Evolutionary conservation across 2,797 vertebrate species (phyloP).

Genomic region (Ispidina picta): DNA sequence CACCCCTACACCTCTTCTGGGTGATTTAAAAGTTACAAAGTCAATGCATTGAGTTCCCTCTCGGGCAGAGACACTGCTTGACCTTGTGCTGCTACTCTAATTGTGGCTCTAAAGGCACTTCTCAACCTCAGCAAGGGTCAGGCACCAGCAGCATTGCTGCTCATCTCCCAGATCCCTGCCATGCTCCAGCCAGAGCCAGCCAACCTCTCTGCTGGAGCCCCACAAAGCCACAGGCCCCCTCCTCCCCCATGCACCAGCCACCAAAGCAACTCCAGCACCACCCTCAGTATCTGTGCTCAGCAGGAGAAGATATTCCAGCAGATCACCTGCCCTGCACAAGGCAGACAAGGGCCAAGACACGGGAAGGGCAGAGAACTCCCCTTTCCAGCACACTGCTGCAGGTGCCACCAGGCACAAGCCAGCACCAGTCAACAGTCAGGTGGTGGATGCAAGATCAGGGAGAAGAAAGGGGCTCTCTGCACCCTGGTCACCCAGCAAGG

Average conservation of each 20-base stretch:
- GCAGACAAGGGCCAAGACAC: neutral
- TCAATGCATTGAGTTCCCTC: accelerated
- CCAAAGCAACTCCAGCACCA: conserved; percentile 12
- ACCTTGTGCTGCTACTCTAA: neutral
- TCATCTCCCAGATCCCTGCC: neutral
- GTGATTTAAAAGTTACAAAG: neutral
- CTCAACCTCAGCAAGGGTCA: neutral
- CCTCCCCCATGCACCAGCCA: neutral
- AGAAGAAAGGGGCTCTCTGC: neutral
- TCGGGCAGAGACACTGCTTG: neutral
- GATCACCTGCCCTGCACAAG: neutral
- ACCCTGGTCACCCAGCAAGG: accelerated
- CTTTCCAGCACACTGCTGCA: neutral
- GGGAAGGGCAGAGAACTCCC: neutral
- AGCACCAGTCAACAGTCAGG: neutral
- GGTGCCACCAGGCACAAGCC: neutral
- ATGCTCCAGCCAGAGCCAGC: accelerated
- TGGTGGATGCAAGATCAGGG: accelerated
- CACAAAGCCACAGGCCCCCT: neutral
- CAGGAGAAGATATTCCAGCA: conserved; percentile 17
- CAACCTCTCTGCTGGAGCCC: neutral
- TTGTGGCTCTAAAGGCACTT: accelerated
- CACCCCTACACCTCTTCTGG: neutral
- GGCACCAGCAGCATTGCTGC: neutral
- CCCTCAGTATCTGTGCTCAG: neutral